phyloP scores from a whole-genome alignment of 2,888 invertebrate species.

The Callinectes sapidus region DNA sequence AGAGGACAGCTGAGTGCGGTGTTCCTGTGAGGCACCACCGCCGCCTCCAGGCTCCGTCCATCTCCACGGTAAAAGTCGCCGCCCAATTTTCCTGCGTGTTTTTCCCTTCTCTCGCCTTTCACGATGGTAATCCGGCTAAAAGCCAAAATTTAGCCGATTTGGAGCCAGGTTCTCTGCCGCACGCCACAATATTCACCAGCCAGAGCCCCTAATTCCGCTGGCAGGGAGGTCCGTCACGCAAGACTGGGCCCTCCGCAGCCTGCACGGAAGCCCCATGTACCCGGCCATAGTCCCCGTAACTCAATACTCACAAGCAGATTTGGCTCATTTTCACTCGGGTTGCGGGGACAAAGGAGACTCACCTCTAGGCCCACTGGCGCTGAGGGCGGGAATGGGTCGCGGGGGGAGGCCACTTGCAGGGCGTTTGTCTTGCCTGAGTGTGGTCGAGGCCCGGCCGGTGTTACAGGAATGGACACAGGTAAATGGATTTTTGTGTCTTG shows the following conservation, averaged over 20 bases:
- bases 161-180: constrained; percentile 53
- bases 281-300: constrained; percentile 51
- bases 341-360: constrained; percentile 40
- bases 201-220: constrained; percentile 56
- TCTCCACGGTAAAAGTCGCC: constrained; percentile 49
- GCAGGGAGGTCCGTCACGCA: constrained; percentile 42
- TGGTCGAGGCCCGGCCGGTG: constrained; percentile 55
- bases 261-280: constrained; percentile 46
- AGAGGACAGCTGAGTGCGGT: constrained; percentile 36
- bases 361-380: neutral
- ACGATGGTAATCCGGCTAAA: constrained; percentile 66
- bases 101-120: constrained; percentile 60
- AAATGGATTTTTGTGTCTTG: constrained; percentile 68
- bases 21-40: constrained; percentile 30
- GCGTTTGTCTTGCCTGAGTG: constrained; percentile 64
- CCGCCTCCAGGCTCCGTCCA: constrained; percentile 5
- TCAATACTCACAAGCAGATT: constrained; percentile 67
- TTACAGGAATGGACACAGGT: constrained; percentile 65
- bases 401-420: constrained; percentile 46
- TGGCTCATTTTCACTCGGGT: constrained; percentile 62
- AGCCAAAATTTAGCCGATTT: constrained; percentile 68
- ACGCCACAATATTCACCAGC: constrained; percentile 60
- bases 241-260: constrained; percentile 48
- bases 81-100: constrained; percentile 59
- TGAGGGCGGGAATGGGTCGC: constrained; percentile 46